Conservation (phyloP, 2,888 invertebrate species). For the Syrista parreyssii region DNA sequence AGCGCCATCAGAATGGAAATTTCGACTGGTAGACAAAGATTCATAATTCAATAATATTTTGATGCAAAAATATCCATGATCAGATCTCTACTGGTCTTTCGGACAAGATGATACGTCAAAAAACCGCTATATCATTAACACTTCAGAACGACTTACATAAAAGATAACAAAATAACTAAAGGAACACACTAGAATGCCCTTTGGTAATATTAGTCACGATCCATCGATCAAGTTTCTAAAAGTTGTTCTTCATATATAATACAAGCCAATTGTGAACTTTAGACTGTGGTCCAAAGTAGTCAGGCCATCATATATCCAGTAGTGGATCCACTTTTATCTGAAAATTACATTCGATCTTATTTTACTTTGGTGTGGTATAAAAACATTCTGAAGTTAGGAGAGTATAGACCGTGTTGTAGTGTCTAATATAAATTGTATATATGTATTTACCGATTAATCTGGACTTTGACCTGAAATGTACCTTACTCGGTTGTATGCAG, state of each 20-base stretch:
- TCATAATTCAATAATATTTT: background rate
- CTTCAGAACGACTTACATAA: background rate
- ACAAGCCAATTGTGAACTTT: background rate
- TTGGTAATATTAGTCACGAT: background rate
- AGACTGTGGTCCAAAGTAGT: background rate
- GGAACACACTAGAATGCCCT: background rate
- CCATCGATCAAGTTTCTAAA: background rate
- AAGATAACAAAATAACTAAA: background rate
- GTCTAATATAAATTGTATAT: background rate
- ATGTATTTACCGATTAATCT: background rate
- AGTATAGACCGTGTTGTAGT: background rate
- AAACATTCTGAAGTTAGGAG: background rate
- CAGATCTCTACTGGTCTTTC: background rate
- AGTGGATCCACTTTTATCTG: background rate
- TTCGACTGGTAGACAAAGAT: background rate
- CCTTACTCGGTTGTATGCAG: background rate
- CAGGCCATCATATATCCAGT: background rate
- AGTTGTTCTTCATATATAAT: background rate
- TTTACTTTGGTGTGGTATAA: background rate
- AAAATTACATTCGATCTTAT: background rate
- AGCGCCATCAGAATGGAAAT: background rate
- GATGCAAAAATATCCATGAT: background rate
- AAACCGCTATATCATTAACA: background rate
- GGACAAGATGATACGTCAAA: background rate
- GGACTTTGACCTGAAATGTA: background rate